Evolutionary conservation across 2,888 invertebrate genomes (phyloP).

Genomic region (Agapostemon virescens): DNA sequence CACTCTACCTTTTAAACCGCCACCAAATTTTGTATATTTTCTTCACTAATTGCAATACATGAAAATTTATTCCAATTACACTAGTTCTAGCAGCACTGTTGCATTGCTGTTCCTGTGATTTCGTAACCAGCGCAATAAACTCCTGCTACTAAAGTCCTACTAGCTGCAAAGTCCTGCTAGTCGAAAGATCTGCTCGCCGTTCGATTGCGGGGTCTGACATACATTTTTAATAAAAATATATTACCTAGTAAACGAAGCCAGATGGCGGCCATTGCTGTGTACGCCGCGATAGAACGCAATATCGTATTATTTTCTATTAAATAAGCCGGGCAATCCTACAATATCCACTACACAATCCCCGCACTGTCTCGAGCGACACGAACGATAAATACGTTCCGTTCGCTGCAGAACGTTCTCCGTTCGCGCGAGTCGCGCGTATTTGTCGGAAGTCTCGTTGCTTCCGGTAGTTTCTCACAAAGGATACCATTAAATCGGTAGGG

Average conservation of each 20-base stretch:
- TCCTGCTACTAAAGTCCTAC: too few species aligned
- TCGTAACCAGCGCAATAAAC: too few species aligned
- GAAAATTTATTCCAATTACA: too few species aligned
- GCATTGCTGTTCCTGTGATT: too few species aligned
- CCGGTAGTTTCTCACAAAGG: neutral
- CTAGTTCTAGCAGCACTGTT: too few species aligned
- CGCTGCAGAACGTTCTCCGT: neutral
- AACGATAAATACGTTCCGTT: neutral
- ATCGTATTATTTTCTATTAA: neutral
- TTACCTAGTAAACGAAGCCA: neutral
- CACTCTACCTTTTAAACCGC: too few species aligned
- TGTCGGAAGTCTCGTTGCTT: neutral
- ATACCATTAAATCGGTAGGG: slow-evolving; percentile 9
- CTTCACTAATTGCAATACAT: too few species aligned
- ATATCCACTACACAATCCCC: neutral
- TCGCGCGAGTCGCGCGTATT: neutral
- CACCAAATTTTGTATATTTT: too few species aligned
- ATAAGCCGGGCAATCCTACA: neutral
- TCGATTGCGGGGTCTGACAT: neutral
- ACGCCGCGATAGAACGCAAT: neutral
- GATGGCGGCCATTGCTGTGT: neutral
- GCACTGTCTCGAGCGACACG: neutral
- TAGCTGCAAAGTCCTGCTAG: too few species aligned
- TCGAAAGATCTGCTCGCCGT: too few species aligned
- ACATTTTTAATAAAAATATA: neutral